phyloP scores from a whole-genome alignment of 2,113 vertebrate species.

The Rousettus leschenaultii region DNA sequence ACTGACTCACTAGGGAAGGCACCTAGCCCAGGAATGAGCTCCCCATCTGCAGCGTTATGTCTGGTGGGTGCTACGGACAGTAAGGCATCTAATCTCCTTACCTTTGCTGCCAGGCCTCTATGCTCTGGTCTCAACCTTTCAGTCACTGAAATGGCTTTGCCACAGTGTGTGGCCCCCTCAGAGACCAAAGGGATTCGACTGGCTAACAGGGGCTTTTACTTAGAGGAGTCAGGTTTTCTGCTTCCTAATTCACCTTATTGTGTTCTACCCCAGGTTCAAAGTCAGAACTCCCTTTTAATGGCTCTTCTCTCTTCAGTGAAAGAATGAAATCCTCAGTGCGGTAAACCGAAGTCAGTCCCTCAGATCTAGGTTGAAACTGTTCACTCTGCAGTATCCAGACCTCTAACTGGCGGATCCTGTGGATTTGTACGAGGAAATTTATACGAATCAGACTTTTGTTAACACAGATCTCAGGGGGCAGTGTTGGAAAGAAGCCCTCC shows the following conservation, averaged over 20 bases:
- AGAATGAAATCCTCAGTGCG: neutral
- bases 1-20: neutral
- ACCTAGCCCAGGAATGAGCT: neutral
- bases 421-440: neutral
- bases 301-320: neutral
- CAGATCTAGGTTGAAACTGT: neutral
- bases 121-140: neutral
- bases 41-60: neutral
- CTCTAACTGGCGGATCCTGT: neutral
- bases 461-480: neutral
- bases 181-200: neutral
- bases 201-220: neutral
- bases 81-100: neutral
- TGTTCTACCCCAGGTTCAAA: neutral
- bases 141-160: neutral
- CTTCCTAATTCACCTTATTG: neutral
- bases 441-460: neutral
- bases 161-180: neutral
- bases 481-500: no score
- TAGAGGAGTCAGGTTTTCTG: neutral
- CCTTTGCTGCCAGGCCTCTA: neutral
- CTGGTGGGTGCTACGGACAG: accelerated
- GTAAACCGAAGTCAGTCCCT: neutral
- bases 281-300: neutral
- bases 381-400: no score